Base-by-base conservation (phyloP, 2,888 invertebrate genomes). In the Bugulina stolonifera region DNA sequence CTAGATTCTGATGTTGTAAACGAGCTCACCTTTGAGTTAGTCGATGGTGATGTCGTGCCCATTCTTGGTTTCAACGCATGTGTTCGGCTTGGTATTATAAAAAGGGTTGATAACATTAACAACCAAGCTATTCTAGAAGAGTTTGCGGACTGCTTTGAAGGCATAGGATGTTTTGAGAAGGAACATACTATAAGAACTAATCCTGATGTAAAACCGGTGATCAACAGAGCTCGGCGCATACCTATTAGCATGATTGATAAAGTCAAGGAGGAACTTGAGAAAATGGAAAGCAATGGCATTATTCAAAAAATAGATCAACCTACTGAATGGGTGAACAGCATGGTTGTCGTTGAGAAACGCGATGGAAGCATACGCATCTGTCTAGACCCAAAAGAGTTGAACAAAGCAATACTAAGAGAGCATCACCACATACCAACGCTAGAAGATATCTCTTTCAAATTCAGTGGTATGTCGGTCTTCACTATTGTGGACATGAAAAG, bases 401-500 rank as follows among this genome's bases (percentile, higher is more conserved):
- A 69, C 29, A 69, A 35, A 69, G 69, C 29, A 22, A 69, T 69
- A 5, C 27, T 35, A 10, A 10, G 69, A 5, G 69, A 69, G 69
- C 69, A 69, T n/a, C 69, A 69, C 69, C 69, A 69, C 5, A 32
- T 69, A 10, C 69, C 32, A 3, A 69, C 69, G 5, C 14, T 35
- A 29, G 69, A 27, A 14, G 69, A 69, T 23, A 69, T 69, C 5
- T 23, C 34, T 10, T 3, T 54, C 25, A 70, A 73, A 64, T 52
- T 75, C n/a, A 69, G 43, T 69, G 76, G 77, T 27, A 74, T 73
- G 27, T 76, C 43, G 29, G 35, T 72, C 10, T 76, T 77, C 54
- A 71, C 73, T 23, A 74, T 73, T 2, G 43, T 75, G 3, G 75
- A 76, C 69, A 73, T 73, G 55, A 75, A 73, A 52, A 58, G 73